These are phyloP conservation scores for Paramisgurnus dabryanus DNA, from an alignment of 2,113 vertebrate species.

Conservation along the genomic window DNA sequence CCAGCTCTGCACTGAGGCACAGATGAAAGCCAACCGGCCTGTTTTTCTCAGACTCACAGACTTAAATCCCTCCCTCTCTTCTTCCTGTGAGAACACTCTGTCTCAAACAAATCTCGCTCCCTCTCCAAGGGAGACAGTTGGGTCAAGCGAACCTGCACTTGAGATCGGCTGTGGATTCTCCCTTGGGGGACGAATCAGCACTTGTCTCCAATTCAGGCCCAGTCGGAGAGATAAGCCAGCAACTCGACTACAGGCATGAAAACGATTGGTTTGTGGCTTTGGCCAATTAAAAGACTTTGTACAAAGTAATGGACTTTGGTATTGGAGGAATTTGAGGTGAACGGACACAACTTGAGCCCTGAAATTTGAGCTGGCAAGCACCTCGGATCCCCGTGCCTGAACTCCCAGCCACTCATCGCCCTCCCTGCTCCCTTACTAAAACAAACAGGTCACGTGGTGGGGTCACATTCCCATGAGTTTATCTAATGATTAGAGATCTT, in stretches of 20 bases:
- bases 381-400: conserved; percentile 2
- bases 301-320: conserved; percentile 28
- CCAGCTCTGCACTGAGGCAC: conserved; percentile 3
- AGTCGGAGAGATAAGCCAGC: conserved; percentile 12
- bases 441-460: conserved; percentile 42
- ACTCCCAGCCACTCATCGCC: conserved; percentile 11
- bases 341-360: conserved; percentile 6
- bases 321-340: conserved; percentile 27
- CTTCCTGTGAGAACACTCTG: conserved; percentile 44
- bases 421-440: conserved; percentile 35
- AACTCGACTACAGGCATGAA: neutral
- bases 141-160: conserved; percentile 26
- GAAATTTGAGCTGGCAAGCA: neutral
- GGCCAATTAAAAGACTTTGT: conserved; percentile 23
- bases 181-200: conserved; percentile 15
- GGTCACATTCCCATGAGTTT: conserved; percentile 35
- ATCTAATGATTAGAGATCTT: conserved; percentile 28
- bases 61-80: conserved; percentile 48
- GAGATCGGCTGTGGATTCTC: conserved; percentile 12
- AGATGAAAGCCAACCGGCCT: conserved; percentile 3
- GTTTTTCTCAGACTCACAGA: conserved; percentile 46
- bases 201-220: neutral
- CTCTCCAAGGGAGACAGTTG: conserved; percentile 38
- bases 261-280: conserved; percentile 6
- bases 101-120: conserved; percentile 29